Evolutionary conservation across 2,888 invertebrate species (phyloP).

Genomic region (Isoperla grammatica): DNA sequence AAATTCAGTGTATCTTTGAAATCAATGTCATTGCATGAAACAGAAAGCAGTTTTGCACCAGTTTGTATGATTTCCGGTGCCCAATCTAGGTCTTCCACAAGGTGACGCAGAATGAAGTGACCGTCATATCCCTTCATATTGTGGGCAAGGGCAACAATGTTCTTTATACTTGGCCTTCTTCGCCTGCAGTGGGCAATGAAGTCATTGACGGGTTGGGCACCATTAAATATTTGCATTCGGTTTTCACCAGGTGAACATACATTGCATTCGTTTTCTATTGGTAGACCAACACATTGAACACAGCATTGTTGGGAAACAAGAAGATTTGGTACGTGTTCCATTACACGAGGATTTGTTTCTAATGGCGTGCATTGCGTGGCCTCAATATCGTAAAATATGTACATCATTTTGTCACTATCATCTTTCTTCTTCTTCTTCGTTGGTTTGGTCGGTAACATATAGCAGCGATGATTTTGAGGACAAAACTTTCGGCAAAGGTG

Average conservation of each 20-base stretch:
- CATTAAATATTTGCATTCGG: background rate
- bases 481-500: background rate
- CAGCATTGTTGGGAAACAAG: background rate
- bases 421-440: background rate
- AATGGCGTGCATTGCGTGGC: background rate
- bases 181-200: background rate
- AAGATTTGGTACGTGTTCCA: background rate
- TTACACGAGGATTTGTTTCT: background rate
- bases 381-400: slow-evolving; percentile 10
- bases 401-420: background rate
- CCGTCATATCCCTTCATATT: slow-evolving; percentile 12
- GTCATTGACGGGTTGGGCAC: background rate
- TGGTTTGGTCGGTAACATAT: background rate
- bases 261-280: background rate
- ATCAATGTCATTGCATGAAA: background rate
- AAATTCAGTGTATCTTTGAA: slow-evolving; percentile 7
- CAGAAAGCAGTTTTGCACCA: background rate
- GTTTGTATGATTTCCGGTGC: background rate
- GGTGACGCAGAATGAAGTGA: slow-evolving; percentile 4
- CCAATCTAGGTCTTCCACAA: slow-evolving; percentile 3
- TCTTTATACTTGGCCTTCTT: background rate
- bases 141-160: slow-evolving; percentile 5
- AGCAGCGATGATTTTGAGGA: background rate
- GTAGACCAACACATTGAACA: background rate
- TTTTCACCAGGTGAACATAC: background rate